Percentiles rank a stretch among this genome's conserved stretches.
phyloP scores from a whole-genome alignment of 2,797 vertebrate species.

The Australoheros facetus region DNA sequence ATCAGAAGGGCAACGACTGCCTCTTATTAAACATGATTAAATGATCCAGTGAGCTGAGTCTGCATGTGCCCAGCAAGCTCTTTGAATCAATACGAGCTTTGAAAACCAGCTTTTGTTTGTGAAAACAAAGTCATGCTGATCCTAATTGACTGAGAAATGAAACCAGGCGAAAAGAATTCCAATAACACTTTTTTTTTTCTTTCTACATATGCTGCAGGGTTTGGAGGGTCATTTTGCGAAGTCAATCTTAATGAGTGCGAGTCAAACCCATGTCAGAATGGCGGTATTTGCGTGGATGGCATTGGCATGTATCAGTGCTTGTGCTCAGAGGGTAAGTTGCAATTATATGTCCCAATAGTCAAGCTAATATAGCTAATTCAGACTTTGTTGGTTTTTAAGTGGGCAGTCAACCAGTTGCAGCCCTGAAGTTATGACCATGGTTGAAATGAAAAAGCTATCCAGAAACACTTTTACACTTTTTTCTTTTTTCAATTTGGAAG shows the following conservation, averaged over 20 bases:
- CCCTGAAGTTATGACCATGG: background rate
- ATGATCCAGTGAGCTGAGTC: constrained; percentile 80
- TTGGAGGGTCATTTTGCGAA: constrained; percentile 81
- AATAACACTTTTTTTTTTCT: constrained; percentile 43
- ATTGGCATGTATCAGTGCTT: constrained; percentile 80
- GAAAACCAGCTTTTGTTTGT: constrained; percentile 78
- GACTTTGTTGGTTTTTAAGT: constrained; percentile 24
- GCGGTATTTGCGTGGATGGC: constrained; percentile 72
- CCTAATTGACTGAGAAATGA: constrained; percentile 78
- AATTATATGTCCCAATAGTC: constrained; percentile 1
- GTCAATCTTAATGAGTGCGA: constrained; percentile 80
- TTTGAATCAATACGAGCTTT: constrained; percentile 78
- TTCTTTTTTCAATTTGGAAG: background rate
- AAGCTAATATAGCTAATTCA: constrained; percentile 29
- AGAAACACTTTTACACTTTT: constrained; percentile 1
- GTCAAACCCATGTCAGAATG: constrained; percentile 81
- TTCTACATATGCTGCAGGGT: constrained; percentile 68
- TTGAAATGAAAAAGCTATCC: constrained; percentile 25
- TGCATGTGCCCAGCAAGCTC: constrained; percentile 64
- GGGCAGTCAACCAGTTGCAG: background rate
- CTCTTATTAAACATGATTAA: constrained; percentile 83
- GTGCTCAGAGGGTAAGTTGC: constrained; percentile 77
- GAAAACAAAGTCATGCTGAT: constrained; percentile 80
- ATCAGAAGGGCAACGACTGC: constrained; percentile 75
- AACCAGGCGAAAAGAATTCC: constrained; percentile 61